Evolutionary conservation across 2,797 vertebrate genomes (phyloP).

Genomic region (Echeneis naucrates): DNA sequence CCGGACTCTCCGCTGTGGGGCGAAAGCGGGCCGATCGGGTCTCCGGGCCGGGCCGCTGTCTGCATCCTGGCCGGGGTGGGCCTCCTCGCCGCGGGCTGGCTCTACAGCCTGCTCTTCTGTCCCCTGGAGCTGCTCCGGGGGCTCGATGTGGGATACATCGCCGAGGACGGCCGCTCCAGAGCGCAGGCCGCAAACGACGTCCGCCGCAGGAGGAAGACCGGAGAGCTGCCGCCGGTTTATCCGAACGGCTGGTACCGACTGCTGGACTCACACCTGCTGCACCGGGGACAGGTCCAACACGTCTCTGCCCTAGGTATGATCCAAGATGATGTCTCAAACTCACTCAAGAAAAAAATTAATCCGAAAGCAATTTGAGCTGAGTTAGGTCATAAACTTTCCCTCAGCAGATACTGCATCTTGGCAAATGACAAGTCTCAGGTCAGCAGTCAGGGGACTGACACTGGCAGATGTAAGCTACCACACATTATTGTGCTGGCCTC

Average conservation of each 20-base stretch:
- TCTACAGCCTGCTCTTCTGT: conserved; percentile 78
- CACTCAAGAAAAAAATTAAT: neutral
- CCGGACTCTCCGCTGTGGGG: conserved; percentile 58
- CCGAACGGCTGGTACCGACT: conserved; percentile 90
- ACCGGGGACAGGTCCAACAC: conserved; percentile 76
- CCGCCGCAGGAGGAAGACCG: conserved; percentile 82
- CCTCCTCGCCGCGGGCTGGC: conserved; percentile 62
- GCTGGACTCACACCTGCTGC: conserved; percentile 84
- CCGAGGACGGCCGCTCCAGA: conserved; percentile 76
- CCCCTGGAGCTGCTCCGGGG: conserved; percentile 82
- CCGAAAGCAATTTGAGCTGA: neutral
- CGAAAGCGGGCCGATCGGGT: conserved; percentile 52
- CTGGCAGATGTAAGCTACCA: neutral
- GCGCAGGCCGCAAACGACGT: conserved; percentile 81
- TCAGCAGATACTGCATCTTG: neutral
- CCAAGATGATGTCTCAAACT: neutral
- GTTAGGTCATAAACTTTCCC: neutral
- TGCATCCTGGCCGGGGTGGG: conserved; percentile 63
- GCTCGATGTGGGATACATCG: conserved; percentile 85
- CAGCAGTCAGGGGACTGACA: neutral
- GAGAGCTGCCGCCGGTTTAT: conserved; percentile 86
- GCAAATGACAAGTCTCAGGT: neutral
- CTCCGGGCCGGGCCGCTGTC: conserved; percentile 37
- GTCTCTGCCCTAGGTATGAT: conserved; percentile 83
- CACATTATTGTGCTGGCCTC: neutral